Evolutionary conservation across 2,888 invertebrate genomes (phyloP).

Genomic region (Leucophenga maculata): DNA sequence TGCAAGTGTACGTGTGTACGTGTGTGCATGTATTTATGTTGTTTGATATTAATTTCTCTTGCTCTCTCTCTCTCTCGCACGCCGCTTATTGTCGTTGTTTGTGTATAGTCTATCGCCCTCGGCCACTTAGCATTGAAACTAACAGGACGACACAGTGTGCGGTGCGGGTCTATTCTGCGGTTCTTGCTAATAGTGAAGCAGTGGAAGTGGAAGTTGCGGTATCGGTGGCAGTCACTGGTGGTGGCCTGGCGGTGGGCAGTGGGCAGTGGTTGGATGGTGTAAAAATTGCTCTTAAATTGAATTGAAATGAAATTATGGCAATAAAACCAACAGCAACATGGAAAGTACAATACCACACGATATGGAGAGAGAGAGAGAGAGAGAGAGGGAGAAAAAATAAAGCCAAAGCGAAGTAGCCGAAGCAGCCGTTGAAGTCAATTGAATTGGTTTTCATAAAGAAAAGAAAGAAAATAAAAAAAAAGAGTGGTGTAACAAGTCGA

Average conservation of each 20-base stretch:
- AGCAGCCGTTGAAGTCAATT: too few species aligned
- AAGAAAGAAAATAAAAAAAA: too few species aligned
- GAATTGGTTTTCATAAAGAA: too few species aligned
- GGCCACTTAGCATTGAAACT: neutral
- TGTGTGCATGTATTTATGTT: too few species aligned
- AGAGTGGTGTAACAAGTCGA: too few species aligned
- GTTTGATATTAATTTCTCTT: neutral
- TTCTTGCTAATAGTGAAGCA: too few species aligned
- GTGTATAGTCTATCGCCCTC: neutral
- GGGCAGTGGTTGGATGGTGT: conserved; percentile 5
- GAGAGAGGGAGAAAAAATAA: neutral
- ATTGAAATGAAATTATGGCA: conserved; percentile 14
- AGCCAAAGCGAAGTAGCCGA: too few species aligned
- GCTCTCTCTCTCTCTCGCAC: neutral
- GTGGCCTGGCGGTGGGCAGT: neutral
- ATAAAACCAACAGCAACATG: neutral
- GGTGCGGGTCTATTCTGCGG: too few species aligned
- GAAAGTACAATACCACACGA: neutral
- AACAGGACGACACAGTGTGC: too few species aligned
- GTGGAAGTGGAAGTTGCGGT: neutral
- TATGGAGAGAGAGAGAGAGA: neutral
- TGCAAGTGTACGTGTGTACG: too few species aligned
- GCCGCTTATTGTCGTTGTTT: neutral
- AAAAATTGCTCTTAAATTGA: conserved; percentile 16
- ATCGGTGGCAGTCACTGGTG: neutral